Conservation (phyloP, 2,888 invertebrate genomes). For the Molorchus minor region DNA sequence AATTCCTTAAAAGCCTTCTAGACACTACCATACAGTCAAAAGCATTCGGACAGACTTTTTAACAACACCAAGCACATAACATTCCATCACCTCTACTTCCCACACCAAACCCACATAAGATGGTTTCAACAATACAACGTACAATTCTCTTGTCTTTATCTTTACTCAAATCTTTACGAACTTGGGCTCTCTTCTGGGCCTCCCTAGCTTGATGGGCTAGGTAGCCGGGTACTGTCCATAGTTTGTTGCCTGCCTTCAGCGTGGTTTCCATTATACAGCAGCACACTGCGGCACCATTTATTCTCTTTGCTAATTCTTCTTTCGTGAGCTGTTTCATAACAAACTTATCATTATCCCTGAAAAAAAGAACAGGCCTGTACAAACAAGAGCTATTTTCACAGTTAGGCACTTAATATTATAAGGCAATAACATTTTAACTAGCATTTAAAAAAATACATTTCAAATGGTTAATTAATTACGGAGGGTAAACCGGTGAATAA, state of each 20-base stretch:
- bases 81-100: slow-evolving; percentile 48
- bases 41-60: slow-evolving; percentile 20
- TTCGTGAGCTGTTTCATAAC: slow-evolving; percentile 50
- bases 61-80: slow-evolving; percentile 37
- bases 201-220: slow-evolving; percentile 72
- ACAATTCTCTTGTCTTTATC: slow-evolving; percentile 56
- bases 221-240: slow-evolving; percentile 83
- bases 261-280: slow-evolving; percentile 86
- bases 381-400: too few species aligned
- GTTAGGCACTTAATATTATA: too few species aligned
- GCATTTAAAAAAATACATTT: too few species aligned
- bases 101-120: slow-evolving; percentile 49
- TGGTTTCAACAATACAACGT: slow-evolving; percentile 52
- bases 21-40: not conserved
- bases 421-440: too few species aligned
- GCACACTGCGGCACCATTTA: slow-evolving; percentile 87
- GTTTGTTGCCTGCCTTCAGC: slow-evolving; percentile 77
- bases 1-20: not conserved
- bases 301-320: slow-evolving; percentile 65
- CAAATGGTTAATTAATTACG: too few species aligned
- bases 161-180: slow-evolving; percentile 54
- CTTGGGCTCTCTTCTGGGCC: slow-evolving; percentile 55
- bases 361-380: too few species aligned
- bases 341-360: slow-evolving; percentile 49
- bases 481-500: too few species aligned